These are phyloP conservation scores for Drosophila hamatofila DNA, from an alignment of 2,888 invertebrate species.

Conservation along the genomic window DNA sequence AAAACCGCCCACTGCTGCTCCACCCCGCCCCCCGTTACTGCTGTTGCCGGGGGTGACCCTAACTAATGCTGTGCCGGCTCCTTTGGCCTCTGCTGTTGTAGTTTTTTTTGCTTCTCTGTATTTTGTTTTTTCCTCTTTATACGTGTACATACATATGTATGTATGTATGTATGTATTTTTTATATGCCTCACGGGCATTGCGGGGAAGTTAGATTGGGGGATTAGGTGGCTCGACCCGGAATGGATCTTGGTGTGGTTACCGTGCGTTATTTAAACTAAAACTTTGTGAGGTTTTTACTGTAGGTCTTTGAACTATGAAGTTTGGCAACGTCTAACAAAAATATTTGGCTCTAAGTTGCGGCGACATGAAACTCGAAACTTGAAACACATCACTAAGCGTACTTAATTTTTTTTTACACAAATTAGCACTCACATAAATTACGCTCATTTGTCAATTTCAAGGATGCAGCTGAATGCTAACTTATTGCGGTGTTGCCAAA, in stretches of 20 bases:
- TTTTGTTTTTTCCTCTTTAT: slow-evolving; percentile 16
- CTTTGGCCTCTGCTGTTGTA: slow-evolving; percentile 26
- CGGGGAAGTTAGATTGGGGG: slow-evolving; percentile 10
- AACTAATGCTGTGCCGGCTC: slow-evolving; percentile 56
- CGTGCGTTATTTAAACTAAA: slow-evolving; percentile 35
- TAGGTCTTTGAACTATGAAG: slow-evolving; percentile 48
- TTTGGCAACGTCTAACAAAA: background rate
- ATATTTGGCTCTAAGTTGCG: background rate
- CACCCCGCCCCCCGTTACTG: background rate
- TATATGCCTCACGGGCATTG: slow-evolving; percentile 51
- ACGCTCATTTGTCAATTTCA: background rate
- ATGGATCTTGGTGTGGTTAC: slow-evolving; percentile 25
- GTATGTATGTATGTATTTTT: too few relatives aligned
- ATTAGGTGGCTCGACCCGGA: slow-evolving; percentile 19
- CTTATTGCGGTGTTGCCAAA: slow-evolving; percentile 17
- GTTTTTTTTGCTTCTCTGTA: slow-evolving; percentile 24
- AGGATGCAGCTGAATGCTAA: background rate
- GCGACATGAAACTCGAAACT: background rate
- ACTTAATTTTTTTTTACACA: background rate
- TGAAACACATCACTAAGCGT: background rate
- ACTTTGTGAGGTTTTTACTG: slow-evolving; percentile 1
- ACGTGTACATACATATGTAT: too few relatives aligned
- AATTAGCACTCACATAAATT: background rate
- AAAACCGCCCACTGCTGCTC: slow-evolving; percentile 41
- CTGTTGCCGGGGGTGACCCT: slow-evolving; percentile 47